Base-by-base conservation (phyloP, 1,140 invertebrate species). In the Lordiphosa stackelbergi region DNA sequence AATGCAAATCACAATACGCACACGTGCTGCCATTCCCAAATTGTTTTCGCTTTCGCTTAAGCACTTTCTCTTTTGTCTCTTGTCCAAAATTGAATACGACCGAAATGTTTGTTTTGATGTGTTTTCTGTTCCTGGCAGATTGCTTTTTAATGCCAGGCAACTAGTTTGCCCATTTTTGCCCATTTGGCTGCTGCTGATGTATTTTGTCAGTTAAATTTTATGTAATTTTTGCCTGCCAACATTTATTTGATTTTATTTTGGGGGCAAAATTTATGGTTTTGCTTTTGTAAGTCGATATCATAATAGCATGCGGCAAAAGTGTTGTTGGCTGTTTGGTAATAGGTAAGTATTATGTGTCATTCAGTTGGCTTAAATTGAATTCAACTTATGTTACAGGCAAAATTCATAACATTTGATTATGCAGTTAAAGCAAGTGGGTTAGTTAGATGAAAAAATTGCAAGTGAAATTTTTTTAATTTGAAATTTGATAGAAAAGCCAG, bases 1-100 rank as follows among this genome's bases (percentile, higher is more conserved):
- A 40, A 77, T 79, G 74, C 74, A 79, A 79, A 79, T 73, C 70
- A 71, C 48, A 70, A 11, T 41, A 34, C 31, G 38, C 37, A 70
- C 57, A 79, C 74, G 74, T 79, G 74, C 57, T 73, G 61, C 58
- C 57, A 55, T 70, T 81, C 48, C 55, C 53, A 68, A 79, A 79
- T 79, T 66, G 74, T 79, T 73, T 79, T 64, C 66, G 70, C 66
- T 70, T 56, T 70, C 55, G 41, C 42, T 56, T 54, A 64, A 77
- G 64, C 69, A 69, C 59, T 16, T 61, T 37, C 10, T 19, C 12
- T 6, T 42, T 16, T 35, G 47, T 36, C 48, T 22, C 57, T 37
- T 9, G 24, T 16, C 10, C 36, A 45, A 48, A 77, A 75, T 75
- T 58, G 53, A 71, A 77, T 68, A 38, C 49, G 66, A 53, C 71